phyloP scores from a whole-genome alignment of 2,113 vertebrate genomes.

The Brachyistius frenatus region DNA sequence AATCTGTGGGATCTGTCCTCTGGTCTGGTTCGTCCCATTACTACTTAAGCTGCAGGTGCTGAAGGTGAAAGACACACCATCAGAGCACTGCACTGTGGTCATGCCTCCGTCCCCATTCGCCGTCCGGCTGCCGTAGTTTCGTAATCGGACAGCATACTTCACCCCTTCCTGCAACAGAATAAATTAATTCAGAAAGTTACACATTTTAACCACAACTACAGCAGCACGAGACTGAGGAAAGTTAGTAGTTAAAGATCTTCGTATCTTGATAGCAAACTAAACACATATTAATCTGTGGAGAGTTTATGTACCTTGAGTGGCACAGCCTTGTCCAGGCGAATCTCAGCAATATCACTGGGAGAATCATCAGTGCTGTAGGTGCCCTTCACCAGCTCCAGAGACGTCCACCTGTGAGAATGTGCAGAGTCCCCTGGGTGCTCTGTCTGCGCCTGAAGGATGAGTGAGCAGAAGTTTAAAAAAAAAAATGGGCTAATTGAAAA shows the following conservation, averaged over 20 bases:
- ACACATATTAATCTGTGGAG: background rate
- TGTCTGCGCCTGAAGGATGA: slow-evolving; percentile 85
- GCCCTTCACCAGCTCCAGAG: slow-evolving; percentile 96
- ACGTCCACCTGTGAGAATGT: slow-evolving; percentile 98
- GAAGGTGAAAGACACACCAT: slow-evolving; percentile 95
- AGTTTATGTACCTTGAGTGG: slow-evolving; percentile 90
- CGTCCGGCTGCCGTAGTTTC: slow-evolving; percentile 98
- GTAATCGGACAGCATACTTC: slow-evolving; percentile 95
- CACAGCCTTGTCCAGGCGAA: slow-evolving; percentile 96
- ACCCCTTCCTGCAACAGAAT: slow-evolving; percentile 89
- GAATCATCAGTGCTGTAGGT: slow-evolving; percentile 99
- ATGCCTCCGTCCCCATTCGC: slow-evolving; percentile 98
- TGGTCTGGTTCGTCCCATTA: slow-evolving; percentile 98
- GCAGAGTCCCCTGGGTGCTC: slow-evolving; percentile 95
- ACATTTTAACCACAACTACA: background rate
- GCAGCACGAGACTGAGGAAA: background rate
- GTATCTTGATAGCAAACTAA: background rate
- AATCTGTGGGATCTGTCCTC: slow-evolving; percentile 97
- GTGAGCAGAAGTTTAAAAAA: background rate
- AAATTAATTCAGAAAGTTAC: background rate
- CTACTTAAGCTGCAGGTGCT: slow-evolving; percentile 98
- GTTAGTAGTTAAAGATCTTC: too few species aligned
- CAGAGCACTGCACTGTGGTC: slow-evolving; percentile 97
- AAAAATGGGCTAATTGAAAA: background rate
- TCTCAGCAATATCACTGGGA: slow-evolving; percentile 97